phyloP scores from a whole-genome alignment of 2,888 invertebrate species.

The Agrilus cyanescens region DNA sequence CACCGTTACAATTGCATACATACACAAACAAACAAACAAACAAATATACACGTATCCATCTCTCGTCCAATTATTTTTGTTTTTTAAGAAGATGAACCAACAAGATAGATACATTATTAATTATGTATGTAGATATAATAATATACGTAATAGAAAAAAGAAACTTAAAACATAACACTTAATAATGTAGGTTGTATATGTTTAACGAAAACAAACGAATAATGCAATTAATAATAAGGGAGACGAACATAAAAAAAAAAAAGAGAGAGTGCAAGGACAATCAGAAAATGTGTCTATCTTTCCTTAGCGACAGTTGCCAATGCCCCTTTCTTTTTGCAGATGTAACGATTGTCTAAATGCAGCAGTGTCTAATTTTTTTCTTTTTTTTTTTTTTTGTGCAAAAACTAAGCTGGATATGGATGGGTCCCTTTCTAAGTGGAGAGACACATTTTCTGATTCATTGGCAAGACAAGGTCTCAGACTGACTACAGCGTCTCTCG shows the following conservation, averaged over 20 bases:
- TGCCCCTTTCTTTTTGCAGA: conserved; percentile 36
- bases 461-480: conserved; percentile 3
- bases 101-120: conserved; percentile 13
- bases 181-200: too few relatives aligned
- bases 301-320: conserved; percentile 15
- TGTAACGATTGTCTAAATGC: conserved; percentile 29
- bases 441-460: conserved; percentile 76
- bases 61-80: neutral
- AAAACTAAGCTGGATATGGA: conserved; percentile 44
- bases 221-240: conserved; percentile 20
- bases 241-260: conserved; percentile 20
- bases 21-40: conserved; percentile 18
- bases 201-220: conserved; percentile 11
- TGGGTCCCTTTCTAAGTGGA: conserved; percentile 52
- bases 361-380: conserved; percentile 34
- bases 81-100: conserved; percentile 11
- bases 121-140: conserved; percentile 11
- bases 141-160: conserved; percentile 14
- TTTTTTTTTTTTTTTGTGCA: conserved; percentile 25
- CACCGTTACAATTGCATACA: too few relatives aligned
- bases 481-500: conserved; percentile 31
- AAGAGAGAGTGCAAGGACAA: conserved; percentile 28
- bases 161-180: too few relatives aligned
- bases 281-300: conserved; percentile 60
- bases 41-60: conserved; percentile 12